Base-by-base conservation (phyloP, 2,797 vertebrate species). In the Phyllotis vaccarum region DNA sequence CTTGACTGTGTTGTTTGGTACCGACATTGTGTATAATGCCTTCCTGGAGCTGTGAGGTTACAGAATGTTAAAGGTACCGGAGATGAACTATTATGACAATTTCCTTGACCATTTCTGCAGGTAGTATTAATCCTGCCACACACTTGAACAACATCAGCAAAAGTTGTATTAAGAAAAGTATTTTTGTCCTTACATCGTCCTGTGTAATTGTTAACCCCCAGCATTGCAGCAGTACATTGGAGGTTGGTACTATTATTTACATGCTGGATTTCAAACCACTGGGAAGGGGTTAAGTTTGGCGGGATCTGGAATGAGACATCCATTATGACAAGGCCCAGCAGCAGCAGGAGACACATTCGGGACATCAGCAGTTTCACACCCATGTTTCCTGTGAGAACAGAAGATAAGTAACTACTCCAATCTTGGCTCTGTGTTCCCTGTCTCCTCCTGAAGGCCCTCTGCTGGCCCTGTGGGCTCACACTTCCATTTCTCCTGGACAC, bases 1-100 rank as follows among this genome's bases (percentile, higher is more conserved):
- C 0, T 5, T 40, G 16, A 0, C 0, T 0, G 0, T 9, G 2
- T 64, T 1, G 1, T 43, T 14, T 0, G 0, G n/a, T 91, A 94
- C 1, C 0, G 0, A 2, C 92, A 88, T 1, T 9, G 12, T 0
- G 0, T 21, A 31, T 46, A 87, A 8, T 0, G 0, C 0, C 0
- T 0, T 70, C 0, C 0, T 3, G 24, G 24, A 29, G 5, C 2
- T 12, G 49, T 90, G 86, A 88, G 11, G 16, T 80, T 43, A 81
- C 95, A 95, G 72, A 6, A 0, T 22, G 56, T 90, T n/a, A 97
- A 1, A 31, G 3, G 0, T 46, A 97, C 92, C 6, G 0, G 24
- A 43, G 0, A 1, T 4, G 3, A 0, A 52, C 92, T 96, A 0
- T 31, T 2, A 52, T 96, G 90, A 80, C 95, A 95, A 52, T 94